Conservation (phyloP, 2,888 invertebrate genomes). For the Bruchidius siliquastri region DNA sequence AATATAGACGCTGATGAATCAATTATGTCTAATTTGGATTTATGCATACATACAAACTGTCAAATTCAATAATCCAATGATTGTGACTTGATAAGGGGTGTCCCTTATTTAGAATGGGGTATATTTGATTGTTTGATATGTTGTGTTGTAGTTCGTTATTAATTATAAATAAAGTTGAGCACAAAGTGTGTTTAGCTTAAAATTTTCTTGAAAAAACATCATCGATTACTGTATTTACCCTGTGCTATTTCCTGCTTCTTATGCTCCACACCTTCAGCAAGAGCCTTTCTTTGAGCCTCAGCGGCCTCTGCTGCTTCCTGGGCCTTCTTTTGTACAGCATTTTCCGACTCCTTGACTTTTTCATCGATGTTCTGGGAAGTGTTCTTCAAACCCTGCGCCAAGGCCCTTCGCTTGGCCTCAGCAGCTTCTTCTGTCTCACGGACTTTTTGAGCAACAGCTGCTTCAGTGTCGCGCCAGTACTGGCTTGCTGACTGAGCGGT, state of each 20-base stretch:
- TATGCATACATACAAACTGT: no score
- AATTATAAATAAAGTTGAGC: no score
- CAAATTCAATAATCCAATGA: no score
- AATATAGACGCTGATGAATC: no score
- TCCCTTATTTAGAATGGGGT: no score
- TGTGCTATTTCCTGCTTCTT: constrained; percentile 17
- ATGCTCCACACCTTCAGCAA: constrained; percentile 15
- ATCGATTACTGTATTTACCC: neutral
- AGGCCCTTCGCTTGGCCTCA: constrained; percentile 51
- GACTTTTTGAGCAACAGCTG: constrained; percentile 22
- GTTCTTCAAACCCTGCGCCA: constrained; percentile 34
- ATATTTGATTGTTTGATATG: no score
- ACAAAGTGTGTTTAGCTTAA: no score
- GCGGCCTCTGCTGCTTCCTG: constrained; percentile 18
- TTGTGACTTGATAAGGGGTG: no score
- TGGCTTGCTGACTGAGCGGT: constrained; percentile 22
- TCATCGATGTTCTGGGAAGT: constrained; percentile 42
- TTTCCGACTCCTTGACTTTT: constrained; percentile 51
- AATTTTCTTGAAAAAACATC: no score
- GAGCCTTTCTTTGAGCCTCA: constrained; percentile 20
- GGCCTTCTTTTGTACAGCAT: constrained; percentile 21
- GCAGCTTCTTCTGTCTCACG: constrained; percentile 28
- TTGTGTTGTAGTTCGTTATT: no score
- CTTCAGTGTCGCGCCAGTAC: constrained; percentile 23
- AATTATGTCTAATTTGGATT: no score